Base-by-base conservation (phyloP, 2,888 invertebrate species). In the Tigriopus californicus region DNA sequence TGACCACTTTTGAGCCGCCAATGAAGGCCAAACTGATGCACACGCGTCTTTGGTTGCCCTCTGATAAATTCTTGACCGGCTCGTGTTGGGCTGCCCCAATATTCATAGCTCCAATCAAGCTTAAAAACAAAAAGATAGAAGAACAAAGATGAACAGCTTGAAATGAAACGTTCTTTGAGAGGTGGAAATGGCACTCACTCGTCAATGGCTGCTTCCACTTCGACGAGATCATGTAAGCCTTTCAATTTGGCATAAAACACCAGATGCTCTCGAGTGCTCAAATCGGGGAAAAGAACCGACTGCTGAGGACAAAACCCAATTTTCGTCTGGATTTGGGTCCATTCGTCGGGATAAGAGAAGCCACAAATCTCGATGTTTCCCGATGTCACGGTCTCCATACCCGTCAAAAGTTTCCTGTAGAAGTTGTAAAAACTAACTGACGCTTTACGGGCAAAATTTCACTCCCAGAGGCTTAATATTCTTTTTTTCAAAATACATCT, bases 251-350 rank as follows among this genome's bases (percentile, higher is more conserved):
- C 49, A 44, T 61, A 63, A 44, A 62, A 61, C 12, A 18, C n/a
- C 10, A 63, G 51, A 1, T 51, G 60, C 20, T 63, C 63, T n/a
- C 48, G 51, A 12, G 61, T 58, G 1, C 60, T 62, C 40, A 63
- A 40, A 20, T 52, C 42, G 8, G 57, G 58, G 49, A 60, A 62
- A n/a, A 62, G 61, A 22, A 61, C 55, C 2, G 60, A 41, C 13
- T 60, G 46, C 42, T 63, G 63, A 10, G 63, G 61, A 44, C 61
- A 62, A 12, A 62, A 41, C 4, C 63, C 63, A 18, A 63, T 61
- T 25, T 60, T 24, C 15, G 25, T 44, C 15, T 59, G 53, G 1
- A 60, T 58, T 40, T 41, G 47, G 18, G 56, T 41, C 62, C 61
- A 61, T 6, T 53, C 44, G n/a, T 13, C n/a, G 13, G 13, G 13